Base-by-base conservation (phyloP, 53 echinoderm and acorn worm species). In the Luidia sarsii region DNA sequence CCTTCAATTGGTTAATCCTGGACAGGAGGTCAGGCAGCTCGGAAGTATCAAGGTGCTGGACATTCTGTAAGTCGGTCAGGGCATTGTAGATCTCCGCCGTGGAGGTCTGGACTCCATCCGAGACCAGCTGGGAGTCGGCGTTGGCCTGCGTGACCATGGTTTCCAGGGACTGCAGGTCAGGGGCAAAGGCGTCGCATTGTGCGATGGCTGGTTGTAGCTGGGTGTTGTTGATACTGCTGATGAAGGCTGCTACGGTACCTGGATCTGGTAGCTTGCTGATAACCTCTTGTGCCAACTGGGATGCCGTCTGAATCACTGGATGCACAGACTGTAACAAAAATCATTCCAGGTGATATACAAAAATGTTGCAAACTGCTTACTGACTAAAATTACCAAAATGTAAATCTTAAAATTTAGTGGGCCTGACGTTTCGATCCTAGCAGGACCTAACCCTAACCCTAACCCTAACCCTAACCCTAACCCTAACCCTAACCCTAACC, bases 21-120 rank as follows among this genome's bases (percentile, higher is more conserved):
- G 31, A 48, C 49, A 53, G 72, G 21, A 92, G 35, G 1, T 7
- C 88, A 2, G 88, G 70, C 61, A 96, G 55, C 28, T 82, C 72
- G 6, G 77, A 52, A 19, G 81, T 69, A n/a, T 90, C 86, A 10
- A 93, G 65, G 35, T 82, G 79, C 24, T 79, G 57, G 41, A 96
- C 88, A 38, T 74, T 75, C 14, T 10, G 6, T 15, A 93, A 57
- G 1, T 74, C 73, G 6, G 45, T 48, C 18, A 80, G 16, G n/a
- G 93, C 81, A 6, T 16, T 3, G 10, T 48, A 14, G 51, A 90
- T 39, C 3, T 48, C 63, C 21, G 27, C 39, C 24, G 60, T 65
- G 49, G 71, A 60, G 53, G 60, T 69, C 0, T 59, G 38, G 0
- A 80, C 46, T 15, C 50, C 50, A 29, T 62, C 33, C 7, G 92